Conservation (phyloP, 2,888 invertebrate genomes). For the Rapana venosa region DNA sequence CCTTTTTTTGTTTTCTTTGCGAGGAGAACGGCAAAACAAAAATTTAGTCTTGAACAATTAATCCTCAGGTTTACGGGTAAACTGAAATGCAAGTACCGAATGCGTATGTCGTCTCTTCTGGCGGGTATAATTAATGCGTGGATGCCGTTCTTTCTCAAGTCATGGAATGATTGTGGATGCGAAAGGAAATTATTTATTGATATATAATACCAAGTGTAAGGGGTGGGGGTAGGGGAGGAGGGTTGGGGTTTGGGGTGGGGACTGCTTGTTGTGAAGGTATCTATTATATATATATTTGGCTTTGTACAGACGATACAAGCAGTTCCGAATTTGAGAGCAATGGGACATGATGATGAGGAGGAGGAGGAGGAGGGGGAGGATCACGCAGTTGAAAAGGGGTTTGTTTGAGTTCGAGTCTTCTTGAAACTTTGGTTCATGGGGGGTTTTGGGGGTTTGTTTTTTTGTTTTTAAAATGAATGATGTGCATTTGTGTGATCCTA, state of each 20-base stretch:
- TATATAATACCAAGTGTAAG: background rate
- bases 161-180: background rate
- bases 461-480: background rate
- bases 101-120: background rate
- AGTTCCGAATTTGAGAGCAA: background rate
- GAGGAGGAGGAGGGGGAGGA: background rate
- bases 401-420: background rate
- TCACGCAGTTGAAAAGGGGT: background rate
- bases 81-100: background rate
- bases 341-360: background rate
- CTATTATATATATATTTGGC: conserved; percentile 28
- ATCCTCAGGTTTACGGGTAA: conserved; percentile 42
- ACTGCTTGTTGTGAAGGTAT: background rate
- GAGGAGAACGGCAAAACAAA: background rate
- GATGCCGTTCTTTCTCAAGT: background rate
- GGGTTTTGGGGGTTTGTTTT: background rate
- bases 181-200: conserved; percentile 13
- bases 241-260: background rate
- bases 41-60: conserved; percentile 23
- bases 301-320: conserved; percentile 24
- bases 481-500: too few species aligned
- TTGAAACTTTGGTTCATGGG: background rate
- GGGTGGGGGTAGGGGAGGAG: background rate
- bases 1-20: background rate
- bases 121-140: background rate